These are phyloP conservation scores for Eupeodes luniger DNA, from an alignment of 2,888 invertebrate genomes.

Conservation along the genomic window DNA sequence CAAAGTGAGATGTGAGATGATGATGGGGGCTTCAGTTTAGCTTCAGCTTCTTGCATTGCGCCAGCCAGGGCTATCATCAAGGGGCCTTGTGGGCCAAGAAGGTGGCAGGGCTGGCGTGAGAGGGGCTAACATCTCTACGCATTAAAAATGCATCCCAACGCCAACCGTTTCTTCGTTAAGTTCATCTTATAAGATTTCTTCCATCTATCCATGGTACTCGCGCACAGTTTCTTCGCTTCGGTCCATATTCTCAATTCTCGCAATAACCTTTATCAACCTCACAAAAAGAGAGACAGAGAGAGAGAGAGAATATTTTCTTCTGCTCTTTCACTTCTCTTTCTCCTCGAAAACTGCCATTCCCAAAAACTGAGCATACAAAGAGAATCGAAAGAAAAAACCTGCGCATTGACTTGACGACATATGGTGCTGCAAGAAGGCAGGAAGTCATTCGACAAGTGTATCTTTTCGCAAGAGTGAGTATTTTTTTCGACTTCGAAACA, in stretches of 20 bases:
- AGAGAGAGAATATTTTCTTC: not conserved
- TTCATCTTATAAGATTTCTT: conserved; percentile 48
- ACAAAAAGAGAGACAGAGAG: not conserved
- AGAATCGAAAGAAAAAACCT: conserved; percentile 16
- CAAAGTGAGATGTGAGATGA: conserved; percentile 25
- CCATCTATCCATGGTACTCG: conserved; percentile 18
- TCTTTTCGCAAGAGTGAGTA: not conserved
- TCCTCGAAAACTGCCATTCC: conserved; percentile 22
- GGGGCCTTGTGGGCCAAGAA: not conserved
- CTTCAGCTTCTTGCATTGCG: conserved; percentile 26
- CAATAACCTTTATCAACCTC: too few relatives aligned
- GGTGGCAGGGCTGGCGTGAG: not conserved
- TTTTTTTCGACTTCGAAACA: conserved; percentile 66
- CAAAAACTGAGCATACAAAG: not conserved
- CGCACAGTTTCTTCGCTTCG: conserved; percentile 52
- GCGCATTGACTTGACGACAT: conserved; percentile 39
- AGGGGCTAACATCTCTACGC: conserved; percentile 39
- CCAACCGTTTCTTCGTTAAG: conserved; percentile 53
- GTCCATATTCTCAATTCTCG: conserved; percentile 3
- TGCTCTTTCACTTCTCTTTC: not conserved
- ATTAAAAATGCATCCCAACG: conserved; percentile 63
- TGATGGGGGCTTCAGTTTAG: not conserved
- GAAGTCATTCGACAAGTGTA: conserved; percentile 43
- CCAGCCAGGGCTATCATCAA: conserved; percentile 31
- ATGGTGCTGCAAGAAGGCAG: not conserved